phyloP scores from a whole-genome alignment of 2,113 vertebrate species.

The Lonchura striata region DNA sequence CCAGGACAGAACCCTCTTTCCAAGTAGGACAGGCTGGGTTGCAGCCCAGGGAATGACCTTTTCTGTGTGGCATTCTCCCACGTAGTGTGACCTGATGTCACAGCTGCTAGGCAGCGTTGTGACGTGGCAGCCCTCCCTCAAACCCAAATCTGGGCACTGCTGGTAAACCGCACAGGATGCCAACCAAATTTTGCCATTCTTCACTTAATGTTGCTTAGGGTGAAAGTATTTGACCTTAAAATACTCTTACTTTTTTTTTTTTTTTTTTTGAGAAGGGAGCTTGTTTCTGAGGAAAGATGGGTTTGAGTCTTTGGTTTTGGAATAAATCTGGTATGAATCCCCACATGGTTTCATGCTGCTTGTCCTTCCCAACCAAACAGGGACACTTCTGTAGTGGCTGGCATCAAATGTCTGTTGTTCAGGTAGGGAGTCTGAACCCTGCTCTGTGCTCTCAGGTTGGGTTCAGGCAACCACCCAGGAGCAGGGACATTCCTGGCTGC shows the following conservation, averaged over 20 bases:
- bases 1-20: background rate
- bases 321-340: conserved; percentile 24
- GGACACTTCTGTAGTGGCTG: background rate
- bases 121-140: background rate
- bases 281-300: conserved; percentile 1
- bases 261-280: background rate
- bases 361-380: background rate
- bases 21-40: conserved; percentile 25
- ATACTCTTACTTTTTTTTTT: background rate
- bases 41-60: conserved; percentile 32
- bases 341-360: background rate
- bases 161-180: conserved; percentile 20
- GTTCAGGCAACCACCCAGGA: background rate
- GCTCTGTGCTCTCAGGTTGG: background rate
- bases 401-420: background rate
- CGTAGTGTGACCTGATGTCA: conserved; percentile 24
- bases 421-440: background rate
- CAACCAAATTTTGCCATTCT: background rate
- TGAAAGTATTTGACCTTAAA: conserved; percentile 37
- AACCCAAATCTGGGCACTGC: background rate
- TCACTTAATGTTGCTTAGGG: background rate
- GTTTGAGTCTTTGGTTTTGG: conserved; percentile 2
- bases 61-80: background rate
- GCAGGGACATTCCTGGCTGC: background rate
- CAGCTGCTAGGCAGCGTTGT: background rate